A percentile compares a stretch with the other conserved stretches of the same genome.
These are phyloP conservation scores for Syritta pipiens DNA, from an alignment of 2,888 invertebrate genomes.

Conservation along the genomic window DNA sequence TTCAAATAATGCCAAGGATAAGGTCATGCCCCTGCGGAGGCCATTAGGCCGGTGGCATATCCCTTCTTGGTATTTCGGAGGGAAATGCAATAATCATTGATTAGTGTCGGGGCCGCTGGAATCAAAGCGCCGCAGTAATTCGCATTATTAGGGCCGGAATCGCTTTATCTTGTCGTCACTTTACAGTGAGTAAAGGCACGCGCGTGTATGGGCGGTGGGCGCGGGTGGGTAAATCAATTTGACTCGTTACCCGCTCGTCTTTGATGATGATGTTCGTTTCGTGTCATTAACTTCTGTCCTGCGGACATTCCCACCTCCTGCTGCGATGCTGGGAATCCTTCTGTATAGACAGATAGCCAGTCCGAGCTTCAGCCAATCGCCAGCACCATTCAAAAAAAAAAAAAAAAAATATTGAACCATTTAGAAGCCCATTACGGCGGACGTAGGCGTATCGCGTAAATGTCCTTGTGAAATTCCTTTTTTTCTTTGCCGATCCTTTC, in stretches of 20 bases:
- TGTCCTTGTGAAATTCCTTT: conserved; percentile 44
- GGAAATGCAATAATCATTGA: conserved; percentile 63
- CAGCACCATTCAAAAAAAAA: no score
- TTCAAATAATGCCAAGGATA: conserved; percentile 26
- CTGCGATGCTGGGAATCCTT: neutral
- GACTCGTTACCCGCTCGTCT: conserved; percentile 49
- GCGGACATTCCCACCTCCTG: conserved; percentile 36
- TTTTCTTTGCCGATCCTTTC: conserved; percentile 41
- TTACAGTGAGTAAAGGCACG: neutral
- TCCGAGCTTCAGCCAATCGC: conserved; percentile 10
- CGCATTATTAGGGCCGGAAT: conserved; percentile 58
- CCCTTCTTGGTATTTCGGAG: no score
- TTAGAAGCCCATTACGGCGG: conserved; percentile 38
- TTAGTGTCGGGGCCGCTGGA: conserved; percentile 32
- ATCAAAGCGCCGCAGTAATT: conserved; percentile 46
- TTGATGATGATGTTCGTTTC: conserved; percentile 57
- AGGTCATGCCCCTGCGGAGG: conserved; percentile 11
- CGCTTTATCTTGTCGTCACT: conserved; percentile 59
- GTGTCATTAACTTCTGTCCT: conserved; percentile 64
- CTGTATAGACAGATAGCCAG: conserved; percentile 12
- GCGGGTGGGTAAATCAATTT: conserved; percentile 56
- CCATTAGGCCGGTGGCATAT: no score
- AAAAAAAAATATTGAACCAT: conserved; percentile 57
- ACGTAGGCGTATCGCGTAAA: conserved; percentile 29
- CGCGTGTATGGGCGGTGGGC: neutral